These are phyloP conservation scores for Caenorhabditis sp. DNA, from an alignment of 2,888 invertebrate genomes.

Conservation along the genomic window DNA sequence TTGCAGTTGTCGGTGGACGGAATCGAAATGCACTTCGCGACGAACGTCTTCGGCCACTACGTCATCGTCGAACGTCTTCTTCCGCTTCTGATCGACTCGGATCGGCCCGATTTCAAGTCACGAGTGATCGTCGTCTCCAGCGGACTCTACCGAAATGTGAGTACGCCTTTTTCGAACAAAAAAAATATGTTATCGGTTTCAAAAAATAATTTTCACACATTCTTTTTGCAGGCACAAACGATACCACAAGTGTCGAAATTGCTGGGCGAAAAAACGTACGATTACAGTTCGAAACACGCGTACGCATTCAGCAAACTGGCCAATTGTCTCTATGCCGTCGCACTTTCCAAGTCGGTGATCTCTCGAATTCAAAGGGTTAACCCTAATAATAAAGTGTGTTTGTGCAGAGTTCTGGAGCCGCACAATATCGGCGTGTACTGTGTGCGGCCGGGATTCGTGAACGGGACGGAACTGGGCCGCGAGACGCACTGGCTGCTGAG, in stretches of 20 bases:
- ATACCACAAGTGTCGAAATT: slow-evolving; percentile 56
- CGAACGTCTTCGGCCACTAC: slow-evolving; percentile 90
- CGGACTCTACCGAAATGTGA: slow-evolving; percentile 74
- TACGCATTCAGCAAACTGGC: slow-evolving; percentile 79
- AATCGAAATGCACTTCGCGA: slow-evolving; percentile 88
- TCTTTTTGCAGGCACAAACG: slow-evolving; percentile 31
- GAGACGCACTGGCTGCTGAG: slow-evolving; percentile 72
- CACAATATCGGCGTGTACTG: slow-evolving; percentile 47
- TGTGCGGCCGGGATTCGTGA: slow-evolving; percentile 55
- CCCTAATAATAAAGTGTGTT: no score
- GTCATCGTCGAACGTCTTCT: slow-evolving; percentile 82
- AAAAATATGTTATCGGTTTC: no score
- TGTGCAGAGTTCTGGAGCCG: slow-evolving; percentile 59
- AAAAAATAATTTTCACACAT: no score
- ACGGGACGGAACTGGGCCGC: slow-evolving; percentile 71
- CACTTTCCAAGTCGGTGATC: slow-evolving; percentile 50
- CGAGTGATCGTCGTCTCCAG: slow-evolving; percentile 80
- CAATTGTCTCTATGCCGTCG: slow-evolving; percentile 73
- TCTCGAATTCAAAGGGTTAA: background rate
- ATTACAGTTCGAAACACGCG: slow-evolving; percentile 74
- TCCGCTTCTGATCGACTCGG: slow-evolving; percentile 83
- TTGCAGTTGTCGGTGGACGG: slow-evolving; percentile 84
- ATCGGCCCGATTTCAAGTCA: slow-evolving; percentile 80
- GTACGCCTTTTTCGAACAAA: no score
- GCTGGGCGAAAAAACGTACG: slow-evolving; percentile 63